Evolutionary conservation across 2,797 vertebrate species (phyloP).

Genomic region (Scyliorhinus canicula): DNA sequence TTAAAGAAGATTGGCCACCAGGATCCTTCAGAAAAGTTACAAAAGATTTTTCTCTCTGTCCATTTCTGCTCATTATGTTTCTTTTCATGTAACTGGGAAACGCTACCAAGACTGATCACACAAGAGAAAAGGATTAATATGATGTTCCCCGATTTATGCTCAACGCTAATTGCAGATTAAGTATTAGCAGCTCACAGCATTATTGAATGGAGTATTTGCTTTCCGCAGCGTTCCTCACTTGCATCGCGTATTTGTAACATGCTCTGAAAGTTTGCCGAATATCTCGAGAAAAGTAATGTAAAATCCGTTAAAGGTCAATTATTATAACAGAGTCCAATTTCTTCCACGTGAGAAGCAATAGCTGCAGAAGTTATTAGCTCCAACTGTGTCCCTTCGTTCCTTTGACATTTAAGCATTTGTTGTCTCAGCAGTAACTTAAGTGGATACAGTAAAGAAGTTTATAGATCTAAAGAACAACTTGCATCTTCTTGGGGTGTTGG

Average conservation of each 20-base stretch:
- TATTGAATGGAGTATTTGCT: neutral
- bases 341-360: neutral
- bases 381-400: neutral
- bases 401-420: neutral
- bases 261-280: neutral
- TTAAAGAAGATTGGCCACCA: neutral
- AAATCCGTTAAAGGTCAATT: neutral
- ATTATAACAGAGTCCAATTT: neutral
- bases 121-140: neutral
- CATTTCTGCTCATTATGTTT: neutral
- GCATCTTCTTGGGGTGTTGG: neutral
- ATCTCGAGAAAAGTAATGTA: neutral
- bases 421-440: neutral
- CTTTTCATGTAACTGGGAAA: neutral
- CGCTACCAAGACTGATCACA: neutral
- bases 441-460: neutral
- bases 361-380: neutral
- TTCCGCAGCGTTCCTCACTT: neutral
- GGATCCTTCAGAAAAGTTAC: neutral
- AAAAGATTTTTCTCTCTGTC: neutral
- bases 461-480: neutral
- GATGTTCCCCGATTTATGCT: neutral
- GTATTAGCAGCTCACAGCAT: no score
- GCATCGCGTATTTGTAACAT: neutral
- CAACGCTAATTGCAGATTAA: neutral